Percentiles rank a stretch among this genome's conserved stretches.
These are phyloP conservation scores for Butorides virescens DNA, from an alignment of 2,113 vertebrate genomes.

Conservation along the genomic window DNA sequence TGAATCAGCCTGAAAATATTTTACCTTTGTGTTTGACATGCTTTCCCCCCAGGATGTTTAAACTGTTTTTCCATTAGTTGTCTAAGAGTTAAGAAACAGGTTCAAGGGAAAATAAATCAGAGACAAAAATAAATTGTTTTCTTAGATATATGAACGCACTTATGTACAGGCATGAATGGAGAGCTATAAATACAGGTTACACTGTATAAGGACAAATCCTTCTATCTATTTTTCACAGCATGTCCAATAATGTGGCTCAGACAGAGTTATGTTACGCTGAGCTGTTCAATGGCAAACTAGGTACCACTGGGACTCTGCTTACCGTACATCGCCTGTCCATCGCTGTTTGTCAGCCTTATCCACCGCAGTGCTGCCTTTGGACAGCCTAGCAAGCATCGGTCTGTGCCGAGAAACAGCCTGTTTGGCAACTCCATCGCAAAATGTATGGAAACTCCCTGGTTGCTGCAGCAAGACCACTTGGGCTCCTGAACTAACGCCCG, in stretches of 20 bases:
- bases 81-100: neutral
- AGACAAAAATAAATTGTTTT: conserved; percentile 32
- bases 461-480: neutral
- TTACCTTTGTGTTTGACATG: conserved; percentile 17
- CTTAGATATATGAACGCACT: neutral
- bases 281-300: neutral
- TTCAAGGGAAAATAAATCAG: conserved; percentile 13
- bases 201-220: neutral
- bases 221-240: neutral
- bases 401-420: neutral
- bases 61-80: conserved; percentile 38
- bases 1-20: conserved; percentile 28
- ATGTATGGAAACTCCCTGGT: neutral
- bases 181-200: neutral
- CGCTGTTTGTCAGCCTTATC: neutral
- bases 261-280: neutral
- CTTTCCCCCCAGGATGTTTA: conserved; percentile 11
- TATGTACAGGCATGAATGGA: neutral
- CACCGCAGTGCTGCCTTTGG: neutral
- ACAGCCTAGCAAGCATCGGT: neutral
- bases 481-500: neutral
- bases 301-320: neutral
- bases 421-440: neutral
- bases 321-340: neutral
- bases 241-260: neutral